Evolutionary conservation across 1,140 invertebrate genomes (phyloP).

Genomic region (Oryctes rhinoceros): DNA sequence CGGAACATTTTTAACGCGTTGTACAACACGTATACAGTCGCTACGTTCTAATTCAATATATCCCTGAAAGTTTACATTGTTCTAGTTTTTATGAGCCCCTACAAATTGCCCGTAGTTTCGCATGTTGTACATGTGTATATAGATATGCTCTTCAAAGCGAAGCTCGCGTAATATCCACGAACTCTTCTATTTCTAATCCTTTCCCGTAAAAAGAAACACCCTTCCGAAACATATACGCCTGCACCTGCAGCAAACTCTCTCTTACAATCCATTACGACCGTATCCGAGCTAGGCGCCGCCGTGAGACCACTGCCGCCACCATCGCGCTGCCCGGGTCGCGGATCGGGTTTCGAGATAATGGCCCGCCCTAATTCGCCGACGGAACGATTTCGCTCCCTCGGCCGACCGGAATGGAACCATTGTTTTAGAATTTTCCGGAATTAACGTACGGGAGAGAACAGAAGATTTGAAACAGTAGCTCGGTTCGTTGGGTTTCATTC

Average conservation of each 20-base stretch:
- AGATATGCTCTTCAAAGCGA: too few species aligned
- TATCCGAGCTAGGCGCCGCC: not conserved
- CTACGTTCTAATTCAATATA: too few species aligned
- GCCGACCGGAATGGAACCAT: constrained; percentile 38
- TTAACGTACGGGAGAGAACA: constrained; percentile 17
- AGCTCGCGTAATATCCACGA: too few species aligned
- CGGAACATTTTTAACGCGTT: too few species aligned
- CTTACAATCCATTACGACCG: not conserved
- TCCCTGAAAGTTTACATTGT: too few species aligned
- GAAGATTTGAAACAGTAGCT: constrained; percentile 18
- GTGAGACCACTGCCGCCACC: not conserved
- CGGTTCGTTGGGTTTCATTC: constrained; percentile 29
- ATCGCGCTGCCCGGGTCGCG: not conserved
- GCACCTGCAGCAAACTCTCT: not conserved
- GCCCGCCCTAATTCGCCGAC: constrained; percentile 10
- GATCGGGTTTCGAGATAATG: not conserved
- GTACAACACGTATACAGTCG: too few species aligned
- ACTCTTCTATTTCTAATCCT: not conserved
- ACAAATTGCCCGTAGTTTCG: too few species aligned
- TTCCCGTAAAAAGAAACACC: not conserved
- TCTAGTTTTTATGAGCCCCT: too few species aligned
- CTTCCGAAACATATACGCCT: not conserved
- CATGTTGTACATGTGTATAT: too few species aligned
- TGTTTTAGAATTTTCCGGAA: constrained; percentile 40
- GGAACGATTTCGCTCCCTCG: not conserved